These are phyloP conservation scores for Heliconius sara DNA, from an alignment of 2,888 invertebrate species.

Conservation along the genomic window DNA sequence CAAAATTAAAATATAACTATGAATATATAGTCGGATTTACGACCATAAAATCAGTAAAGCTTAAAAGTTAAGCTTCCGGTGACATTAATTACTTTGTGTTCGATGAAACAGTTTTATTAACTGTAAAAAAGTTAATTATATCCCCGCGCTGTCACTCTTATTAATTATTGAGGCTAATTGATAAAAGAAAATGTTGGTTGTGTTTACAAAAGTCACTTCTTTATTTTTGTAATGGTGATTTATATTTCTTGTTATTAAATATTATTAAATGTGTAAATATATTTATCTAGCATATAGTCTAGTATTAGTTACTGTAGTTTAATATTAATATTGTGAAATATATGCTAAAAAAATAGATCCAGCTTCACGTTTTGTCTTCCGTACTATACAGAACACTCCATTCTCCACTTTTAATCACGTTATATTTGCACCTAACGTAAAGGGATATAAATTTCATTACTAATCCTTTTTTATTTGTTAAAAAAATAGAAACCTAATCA, in stretches of 20 bases:
- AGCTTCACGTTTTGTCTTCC: background rate
- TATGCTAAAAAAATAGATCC: background rate
- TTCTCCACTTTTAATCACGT: too few species aligned
- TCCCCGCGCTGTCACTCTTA: background rate
- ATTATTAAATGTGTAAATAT: background rate
- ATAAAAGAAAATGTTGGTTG: background rate
- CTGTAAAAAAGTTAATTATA: constrained; percentile 6
- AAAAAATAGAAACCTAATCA: too few species aligned
- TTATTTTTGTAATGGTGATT: background rate
- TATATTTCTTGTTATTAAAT: background rate
- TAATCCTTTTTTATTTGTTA: too few species aligned
- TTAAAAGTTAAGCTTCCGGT: constrained; percentile 17
- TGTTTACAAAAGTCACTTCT: background rate
- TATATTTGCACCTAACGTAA: too few species aligned
- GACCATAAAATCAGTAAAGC: background rate
- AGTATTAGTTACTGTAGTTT: background rate
- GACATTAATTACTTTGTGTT: constrained; percentile 7
- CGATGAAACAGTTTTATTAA: background rate
- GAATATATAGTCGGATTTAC: background rate
- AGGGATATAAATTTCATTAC: too few species aligned
- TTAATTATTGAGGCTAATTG: constrained; percentile 1
- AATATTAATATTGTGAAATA: too few species aligned
- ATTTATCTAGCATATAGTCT: background rate
- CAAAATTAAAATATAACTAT: background rate
- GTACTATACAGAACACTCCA: too few species aligned